Evolutionary conservation across 2,888 invertebrate species (phyloP), one percentile per base, ranked within the genome.

Genomic region (Malachius bipustulatus): DNA sequence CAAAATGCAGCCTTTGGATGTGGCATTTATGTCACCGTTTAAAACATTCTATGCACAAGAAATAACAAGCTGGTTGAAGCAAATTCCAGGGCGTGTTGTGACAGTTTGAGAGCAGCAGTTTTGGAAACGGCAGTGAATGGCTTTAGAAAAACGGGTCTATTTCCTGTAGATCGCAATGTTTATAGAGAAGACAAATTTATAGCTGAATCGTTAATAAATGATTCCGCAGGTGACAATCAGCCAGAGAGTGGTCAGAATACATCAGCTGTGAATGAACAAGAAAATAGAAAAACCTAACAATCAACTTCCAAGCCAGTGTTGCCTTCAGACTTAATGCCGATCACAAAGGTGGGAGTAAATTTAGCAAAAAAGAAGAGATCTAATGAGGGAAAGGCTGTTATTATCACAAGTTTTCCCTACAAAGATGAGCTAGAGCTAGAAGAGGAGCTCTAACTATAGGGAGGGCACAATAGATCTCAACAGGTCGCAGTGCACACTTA

Each of bases 141-240:
- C 26, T 35, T 38, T 38, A 14, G 14, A 38, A 38, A 35, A 32
- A 38, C 27, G 30, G 38, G 35, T 30, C 30, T 38, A 14, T 37
- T 37, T 29, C 26, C 9, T 30, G 30, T 30, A 35, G 13, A 30
- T 35, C 30, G 24, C 34, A 35, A n/a, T n/a, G n/a, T n/a, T n/a
- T n/a, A n/a, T n/a, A n/a, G n/a, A n/a, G n/a, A n/a, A n/a, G n/a
- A n/a, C n/a, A n/a, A n/a, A n/a, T n/a, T n/a, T n/a, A n/a, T n/a
- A n/a, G n/a, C n/a, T n/a, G n/a, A n/a, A n/a, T n/a, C n/a, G n/a
- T n/a, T n/a, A n/a, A n/a, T n/a, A n/a, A n/a, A n/a, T n/a, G n/a
- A n/a, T n/a, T n/a, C n/a, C n/a, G n/a, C n/a, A n/a, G n/a, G n/a
- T n/a, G n/a, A n/a, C n/a, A n/a, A n/a, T n/a, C n/a, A n/a, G n/a